Evolutionary conservation across 2,888 invertebrate species (phyloP).

Genomic region (Drosophila acutilabella): DNA sequence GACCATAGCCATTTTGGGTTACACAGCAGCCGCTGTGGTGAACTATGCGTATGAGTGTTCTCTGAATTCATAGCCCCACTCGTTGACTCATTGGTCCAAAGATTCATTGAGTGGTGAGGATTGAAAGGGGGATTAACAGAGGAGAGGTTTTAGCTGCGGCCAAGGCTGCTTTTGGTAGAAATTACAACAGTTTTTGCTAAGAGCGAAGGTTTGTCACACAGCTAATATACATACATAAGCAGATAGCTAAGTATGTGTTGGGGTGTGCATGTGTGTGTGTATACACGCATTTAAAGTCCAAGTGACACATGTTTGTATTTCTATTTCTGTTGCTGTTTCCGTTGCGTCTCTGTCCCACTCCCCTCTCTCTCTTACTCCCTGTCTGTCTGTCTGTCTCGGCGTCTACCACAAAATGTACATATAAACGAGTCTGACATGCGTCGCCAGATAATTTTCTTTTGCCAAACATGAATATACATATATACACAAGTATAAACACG

Average conservation of each 20-base stretch:
- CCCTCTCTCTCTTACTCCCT: neutral
- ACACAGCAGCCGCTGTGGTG: constrained; percentile 36
- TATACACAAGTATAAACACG: constrained; percentile 13
- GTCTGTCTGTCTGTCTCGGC: constrained; percentile 11
- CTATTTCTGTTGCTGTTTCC: constrained; percentile 13
- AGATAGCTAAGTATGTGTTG: neutral
- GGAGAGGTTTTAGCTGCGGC: constrained; percentile 28
- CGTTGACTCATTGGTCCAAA: constrained; percentile 39
- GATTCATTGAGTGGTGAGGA: constrained; percentile 22
- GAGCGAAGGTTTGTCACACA: constrained; percentile 24
- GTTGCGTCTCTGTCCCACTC: neutral
- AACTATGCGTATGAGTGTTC: constrained; percentile 41
- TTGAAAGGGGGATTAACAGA: neutral
- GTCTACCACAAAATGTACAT: constrained; percentile 35
- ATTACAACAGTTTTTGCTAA: constrained; percentile 60
- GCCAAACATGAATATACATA: constrained; percentile 2
- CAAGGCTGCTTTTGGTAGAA: constrained; percentile 46
- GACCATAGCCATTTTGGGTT: constrained; percentile 55
- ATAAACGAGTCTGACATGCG: constrained; percentile 48
- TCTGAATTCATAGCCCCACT: constrained; percentile 30
- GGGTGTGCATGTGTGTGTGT: constrained; percentile 6
- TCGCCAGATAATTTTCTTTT: constrained; percentile 20
- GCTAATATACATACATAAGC: constrained; percentile 18
- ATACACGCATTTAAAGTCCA: constrained; percentile 43
- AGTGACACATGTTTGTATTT: constrained; percentile 35